Evolutionary conservation across 2,797 vertebrate genomes (phyloP).

Genomic region (Ctenopoma kingsleyae): DNA sequence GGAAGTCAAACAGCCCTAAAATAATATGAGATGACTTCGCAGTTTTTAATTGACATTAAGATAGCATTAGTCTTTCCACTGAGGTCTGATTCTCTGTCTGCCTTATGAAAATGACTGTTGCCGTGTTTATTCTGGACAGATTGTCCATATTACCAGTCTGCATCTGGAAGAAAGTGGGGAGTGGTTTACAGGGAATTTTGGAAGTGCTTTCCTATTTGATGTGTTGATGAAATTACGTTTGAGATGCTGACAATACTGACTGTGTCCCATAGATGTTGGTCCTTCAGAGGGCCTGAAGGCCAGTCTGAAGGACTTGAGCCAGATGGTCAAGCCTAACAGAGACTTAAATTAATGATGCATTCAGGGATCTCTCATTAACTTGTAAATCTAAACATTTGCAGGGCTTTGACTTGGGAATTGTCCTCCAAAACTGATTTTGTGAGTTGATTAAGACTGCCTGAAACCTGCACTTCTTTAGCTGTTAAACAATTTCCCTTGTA

Average conservation of each 20-base stretch:
- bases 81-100: too few relatives aligned
- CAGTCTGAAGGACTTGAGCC: conserved; percentile 27
- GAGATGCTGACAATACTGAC: background rate
- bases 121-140: too few relatives aligned
- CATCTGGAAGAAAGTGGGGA: background rate
- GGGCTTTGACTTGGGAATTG: background rate
- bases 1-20: too few relatives aligned
- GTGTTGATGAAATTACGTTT: background rate
- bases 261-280: background rate
- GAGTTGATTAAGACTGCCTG: too few relatives aligned
- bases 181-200: background rate
- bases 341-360: conserved; percentile 30
- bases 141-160: too few relatives aligned
- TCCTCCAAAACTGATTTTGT: background rate
- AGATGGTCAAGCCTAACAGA: conserved; percentile 24
- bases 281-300: conserved; percentile 14
- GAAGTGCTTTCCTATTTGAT: background rate
- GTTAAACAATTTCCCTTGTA: too few relatives aligned
- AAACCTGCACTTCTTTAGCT: background rate
- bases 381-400: conserved; percentile 6
- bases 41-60: too few relatives aligned
- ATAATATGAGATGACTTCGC: too few relatives aligned
- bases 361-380: conserved; percentile 19
- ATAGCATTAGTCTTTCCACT: too few relatives aligned
- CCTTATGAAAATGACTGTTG: too few relatives aligned